Conservation (phyloP, 2,888 invertebrate species). For the Perithous albicinctus region DNA sequence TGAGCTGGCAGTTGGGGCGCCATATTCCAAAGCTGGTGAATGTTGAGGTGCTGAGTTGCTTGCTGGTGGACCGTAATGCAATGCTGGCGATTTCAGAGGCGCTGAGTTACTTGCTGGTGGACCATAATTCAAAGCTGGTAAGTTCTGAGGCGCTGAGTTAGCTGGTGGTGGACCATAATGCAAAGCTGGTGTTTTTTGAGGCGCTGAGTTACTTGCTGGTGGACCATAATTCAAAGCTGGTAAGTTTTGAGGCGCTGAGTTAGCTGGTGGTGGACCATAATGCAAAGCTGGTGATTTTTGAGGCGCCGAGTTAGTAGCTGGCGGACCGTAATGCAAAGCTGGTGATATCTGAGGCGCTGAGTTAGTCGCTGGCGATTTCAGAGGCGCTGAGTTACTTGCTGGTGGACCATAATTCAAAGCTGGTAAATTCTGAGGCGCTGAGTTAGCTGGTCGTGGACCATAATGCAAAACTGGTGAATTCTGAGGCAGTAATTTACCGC, state of each 20-base stretch:
- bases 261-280: neutral
- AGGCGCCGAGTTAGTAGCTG: neutral
- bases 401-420: neutral
- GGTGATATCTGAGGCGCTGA: neutral
- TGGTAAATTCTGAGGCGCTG: neutral
- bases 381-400: neutral
- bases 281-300: neutral
- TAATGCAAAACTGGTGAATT: neutral
- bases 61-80: neutral
- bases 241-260: neutral
- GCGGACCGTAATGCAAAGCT: neutral
- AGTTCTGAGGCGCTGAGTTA: neutral
- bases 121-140: neutral
- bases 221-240: neutral
- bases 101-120: neutral
- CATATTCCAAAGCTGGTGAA: neutral
- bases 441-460: neutral
- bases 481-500: neutral
- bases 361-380: neutral
- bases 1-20: neutral
- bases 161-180: neutral
- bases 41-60: neutral
- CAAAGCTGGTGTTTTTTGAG: neutral
- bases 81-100: neutral
- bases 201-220: neutral